A percentile compares a stretch with the other conserved stretches of the same genome.
Evolutionary conservation across 2,113 vertebrate species (phyloP).

Genomic region (Parotia lawesii): DNA sequence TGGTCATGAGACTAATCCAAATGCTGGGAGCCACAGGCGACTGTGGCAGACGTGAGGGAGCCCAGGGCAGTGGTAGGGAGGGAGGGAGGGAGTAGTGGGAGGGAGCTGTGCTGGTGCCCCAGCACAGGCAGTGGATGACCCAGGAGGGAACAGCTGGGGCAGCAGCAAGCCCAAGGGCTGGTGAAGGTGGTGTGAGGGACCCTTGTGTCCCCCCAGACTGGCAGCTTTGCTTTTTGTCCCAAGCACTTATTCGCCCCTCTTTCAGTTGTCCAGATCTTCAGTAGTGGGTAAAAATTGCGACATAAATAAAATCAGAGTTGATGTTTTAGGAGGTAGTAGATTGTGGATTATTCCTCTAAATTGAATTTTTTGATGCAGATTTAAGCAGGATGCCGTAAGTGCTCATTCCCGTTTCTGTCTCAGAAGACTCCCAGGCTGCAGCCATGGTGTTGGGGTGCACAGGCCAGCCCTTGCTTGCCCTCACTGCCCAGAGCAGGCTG

Average conservation of each 20-base stretch:
- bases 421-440: background rate
- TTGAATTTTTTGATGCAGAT: background rate
- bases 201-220: background rate
- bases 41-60: background rate
- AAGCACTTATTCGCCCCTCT: background rate
- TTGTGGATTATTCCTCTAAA: background rate
- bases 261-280: background rate
- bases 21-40: background rate
- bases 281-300: background rate
- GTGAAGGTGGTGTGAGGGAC: background rate
- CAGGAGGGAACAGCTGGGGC: background rate
- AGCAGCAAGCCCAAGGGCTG: background rate
- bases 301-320: background rate
- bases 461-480: background rate
- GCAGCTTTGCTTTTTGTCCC: background rate
- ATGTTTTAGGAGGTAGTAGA: background rate
- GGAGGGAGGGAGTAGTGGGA: no score
- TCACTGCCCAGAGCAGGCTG: background rate
- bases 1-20: accelerated
- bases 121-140: background rate
- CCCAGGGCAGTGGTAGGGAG: background rate
- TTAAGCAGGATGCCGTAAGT: background rate
- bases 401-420: background rate
- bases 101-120: background rate
- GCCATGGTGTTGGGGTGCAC: background rate